A percentile compares a stretch with the other conserved stretches of the same genome.
Conservation (phyloP, 2,113 vertebrate genomes). For the Cottus gobio region DNA sequence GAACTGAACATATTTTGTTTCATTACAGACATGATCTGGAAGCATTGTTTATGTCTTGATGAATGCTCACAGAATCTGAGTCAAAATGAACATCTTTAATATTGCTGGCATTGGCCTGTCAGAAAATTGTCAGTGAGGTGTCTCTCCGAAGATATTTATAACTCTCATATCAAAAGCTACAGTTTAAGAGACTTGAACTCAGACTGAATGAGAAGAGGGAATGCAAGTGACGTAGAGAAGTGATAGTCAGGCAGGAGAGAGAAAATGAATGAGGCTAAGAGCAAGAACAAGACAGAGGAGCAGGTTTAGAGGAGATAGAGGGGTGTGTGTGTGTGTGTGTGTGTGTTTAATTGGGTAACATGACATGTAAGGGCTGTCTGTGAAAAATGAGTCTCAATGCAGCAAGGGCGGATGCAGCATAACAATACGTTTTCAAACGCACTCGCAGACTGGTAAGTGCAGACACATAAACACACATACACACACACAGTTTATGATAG, state of each 20-base stretch:
- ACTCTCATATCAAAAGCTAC: conserved; percentile 25
- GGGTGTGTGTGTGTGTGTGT: conserved; percentile 15
- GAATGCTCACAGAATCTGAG: not conserved
- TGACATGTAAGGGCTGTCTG: conserved; percentile 27
- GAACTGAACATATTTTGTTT: not conserved
- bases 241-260: conserved; percentile 13
- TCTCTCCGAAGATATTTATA: conserved; percentile 34
- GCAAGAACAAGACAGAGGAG: conserved; percentile 20
- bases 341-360: conserved; percentile 48
- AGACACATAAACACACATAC: not conserved
- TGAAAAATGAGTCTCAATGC: conserved; percentile 52
- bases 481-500: not conserved
- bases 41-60: not conserved
- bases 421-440: conserved; percentile 38
- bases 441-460: not conserved
- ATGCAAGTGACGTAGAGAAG: conserved; percentile 23
- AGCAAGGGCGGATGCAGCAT: conserved; percentile 42
- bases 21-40: not conserved
- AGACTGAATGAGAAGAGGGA: conserved; percentile 21
- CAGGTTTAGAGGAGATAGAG: conserved; percentile 22
- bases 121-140: conserved; percentile 12
- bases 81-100: not conserved
- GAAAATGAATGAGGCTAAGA: conserved; percentile 1
- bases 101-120: not conserved
- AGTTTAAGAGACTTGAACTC: conserved; percentile 22